Evolutionary conservation across 2,888 invertebrate genomes (phyloP), one percentile per base, ranked within the genome.

Genomic region (Xestia ashworthii): DNA sequence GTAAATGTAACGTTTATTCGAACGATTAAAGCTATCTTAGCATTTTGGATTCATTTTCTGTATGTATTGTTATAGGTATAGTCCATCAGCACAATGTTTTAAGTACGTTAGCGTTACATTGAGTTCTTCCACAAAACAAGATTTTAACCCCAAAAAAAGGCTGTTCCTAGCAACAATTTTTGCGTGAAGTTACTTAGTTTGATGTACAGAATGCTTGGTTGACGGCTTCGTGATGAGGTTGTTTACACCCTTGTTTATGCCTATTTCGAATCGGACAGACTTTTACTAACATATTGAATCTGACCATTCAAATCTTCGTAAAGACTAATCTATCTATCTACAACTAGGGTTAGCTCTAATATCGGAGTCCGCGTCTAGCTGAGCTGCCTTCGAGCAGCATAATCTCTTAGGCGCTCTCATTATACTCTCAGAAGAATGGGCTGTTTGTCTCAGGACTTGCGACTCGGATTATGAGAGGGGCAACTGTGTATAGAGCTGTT

Each of bases 381-480:
- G 65, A 69, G 50, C 41, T 55, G 68, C 32, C 32, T 50, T 69
- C 41, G 19, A 69, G 65, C 64, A 65, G 67, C 46, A 70, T 81
- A 81, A 81, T 81, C 81, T 81, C 84, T 81, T 81, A 81, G 81
- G 84, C 81, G 73, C 58, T 72, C 73, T 81, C 80, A 81, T 81
- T 81, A 81, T 81, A n/a, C 84, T 80, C 80, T 79, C 32, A 22
- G 9, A 84, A 80, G 81, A 81, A 81, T 80, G 46, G 73, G 38
- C 50, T 84, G 84, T 80, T 83, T 83, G 83, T 83, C 48, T 78
- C 80, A 81, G 71, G 60, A 80, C 80, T 72, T 38, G 79, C 46
- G 68, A 32, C 80, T 48, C n/a, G 78, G 70, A 81, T 83, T 83
- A 72, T 72, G 41, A 32, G 32, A 60, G 66, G 32, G 38, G 58